Evolutionary conservation across 2,888 invertebrate species (phyloP).

Genomic region (Gastracanthus pulcherrimus): DNA sequence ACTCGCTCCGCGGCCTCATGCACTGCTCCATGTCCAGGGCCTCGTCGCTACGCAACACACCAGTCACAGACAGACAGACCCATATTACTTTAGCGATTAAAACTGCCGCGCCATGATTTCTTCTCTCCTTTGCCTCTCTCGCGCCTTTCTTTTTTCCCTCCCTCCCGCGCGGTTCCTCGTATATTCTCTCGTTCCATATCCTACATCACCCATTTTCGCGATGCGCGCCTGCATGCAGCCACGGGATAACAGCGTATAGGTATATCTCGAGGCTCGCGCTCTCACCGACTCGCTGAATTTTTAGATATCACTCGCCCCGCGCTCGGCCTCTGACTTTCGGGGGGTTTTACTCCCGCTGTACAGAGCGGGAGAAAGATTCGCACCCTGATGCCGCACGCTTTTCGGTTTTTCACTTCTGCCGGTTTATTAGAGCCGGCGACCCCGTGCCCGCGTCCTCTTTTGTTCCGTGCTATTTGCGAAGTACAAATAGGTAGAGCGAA

Average conservation of each 20-base stretch:
- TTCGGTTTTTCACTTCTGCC: background rate
- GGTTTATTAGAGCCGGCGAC: background rate
- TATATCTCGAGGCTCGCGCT: no score
- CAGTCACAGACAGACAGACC: background rate
- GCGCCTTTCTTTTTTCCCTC: background rate
- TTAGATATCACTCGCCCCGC: conserved; percentile 9
- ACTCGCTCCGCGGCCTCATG: conserved; percentile 88
- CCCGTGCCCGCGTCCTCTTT: background rate
- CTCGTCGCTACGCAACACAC: conserved; percentile 84
- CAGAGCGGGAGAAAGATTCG: no score
- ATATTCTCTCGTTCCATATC: no score
- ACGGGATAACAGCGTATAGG: no score
- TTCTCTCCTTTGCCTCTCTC: background rate
- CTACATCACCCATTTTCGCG: no score
- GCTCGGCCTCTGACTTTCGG: background rate
- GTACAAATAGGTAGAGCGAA: no score
- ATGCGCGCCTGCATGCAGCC: no score
- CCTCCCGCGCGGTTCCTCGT: background rate
- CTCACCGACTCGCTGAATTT: conserved; percentile 1
- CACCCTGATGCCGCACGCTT: no score
- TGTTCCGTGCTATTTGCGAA: no score
- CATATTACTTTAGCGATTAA: conserved; percentile 52
- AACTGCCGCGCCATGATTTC: conserved; percentile 19
- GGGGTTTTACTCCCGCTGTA: background rate
- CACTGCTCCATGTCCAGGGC: conserved; percentile 85